Base-by-base conservation (phyloP, 2,797 vertebrate genomes). In the Sphenodon punctatus region DNA sequence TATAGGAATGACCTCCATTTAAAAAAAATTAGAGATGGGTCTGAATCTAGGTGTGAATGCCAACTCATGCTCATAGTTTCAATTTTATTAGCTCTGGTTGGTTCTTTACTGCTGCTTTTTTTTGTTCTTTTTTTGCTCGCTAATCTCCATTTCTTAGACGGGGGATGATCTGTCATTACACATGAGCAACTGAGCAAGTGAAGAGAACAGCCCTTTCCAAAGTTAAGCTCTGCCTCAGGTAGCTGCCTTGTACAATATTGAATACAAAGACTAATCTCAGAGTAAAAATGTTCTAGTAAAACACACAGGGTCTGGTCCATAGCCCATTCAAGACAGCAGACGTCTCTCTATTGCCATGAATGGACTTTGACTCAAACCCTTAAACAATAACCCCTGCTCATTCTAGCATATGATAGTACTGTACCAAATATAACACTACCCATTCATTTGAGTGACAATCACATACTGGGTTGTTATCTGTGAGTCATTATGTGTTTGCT, bases 151-250 rank as follows among this genome's bases (percentile, higher is more conserved):
- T 63, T 65, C 49, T 80, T 63, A 61, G 55, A 32, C 66, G 75
- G 58, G 23, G 27, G n/a, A 72, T 79, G 78, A 43, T 25, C 82
- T 85, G 70, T 80, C 68, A 66, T 25, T 49, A 80, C 25, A 78
- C 51, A 59, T 5, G 42, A 69, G 46, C 34, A 32, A 32, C 63
- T 86, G 84, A 82, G 78, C 59, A 80, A 81, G 63, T 16, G 74
- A 88, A 85, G 68, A 67, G 79, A 88, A 92, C 71, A 81, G 59
- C 59, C 63, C 88, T 85, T 90, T 79, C 80, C 73, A 78, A 8
- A 63, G 59, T 76, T 80, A 85, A 92, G 8, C 32, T 84, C 84
- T 88, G 60, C 67, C 84, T 72, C 49, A 56, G 78, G n/a, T 51
- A 84, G 61, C n/a, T n/a, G n/a, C n/a, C n/a, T n/a, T n/a, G n/a